A percentile compares a stretch with the other conserved stretches of the same genome.
These are phyloP conservation scores for Willowsia nigromaculata DNA, from an alignment of 2,888 invertebrate genomes.

Conservation along the genomic window DNA sequence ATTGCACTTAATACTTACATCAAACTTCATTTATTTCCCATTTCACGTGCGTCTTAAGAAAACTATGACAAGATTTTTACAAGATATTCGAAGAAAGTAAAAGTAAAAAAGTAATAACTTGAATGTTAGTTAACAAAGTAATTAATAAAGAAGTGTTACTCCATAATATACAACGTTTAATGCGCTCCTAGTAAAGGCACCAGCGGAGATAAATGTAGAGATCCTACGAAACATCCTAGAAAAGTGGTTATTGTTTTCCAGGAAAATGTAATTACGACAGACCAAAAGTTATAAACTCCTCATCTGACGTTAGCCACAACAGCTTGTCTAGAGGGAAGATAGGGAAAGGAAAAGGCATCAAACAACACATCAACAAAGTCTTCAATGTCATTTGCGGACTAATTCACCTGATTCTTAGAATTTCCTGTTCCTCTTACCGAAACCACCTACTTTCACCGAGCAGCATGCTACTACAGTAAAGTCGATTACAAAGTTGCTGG, in stretches of 20 bases:
- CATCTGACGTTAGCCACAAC: background rate
- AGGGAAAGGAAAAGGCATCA: constrained; percentile 7
- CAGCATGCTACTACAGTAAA: background rate
- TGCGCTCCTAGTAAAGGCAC: too few relatives aligned
- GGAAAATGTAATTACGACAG: constrained; percentile 48
- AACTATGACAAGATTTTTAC: too few relatives aligned
- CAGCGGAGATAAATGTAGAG: background rate
- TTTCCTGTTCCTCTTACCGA: background rate
- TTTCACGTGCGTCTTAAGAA: too few relatives aligned
- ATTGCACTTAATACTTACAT: too few relatives aligned
- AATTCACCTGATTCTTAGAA: constrained; percentile 49
- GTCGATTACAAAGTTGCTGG: constrained; percentile 33
- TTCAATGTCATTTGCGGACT: constrained; percentile 58
- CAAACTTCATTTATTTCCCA: too few relatives aligned
- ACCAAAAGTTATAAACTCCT: constrained; percentile 17
- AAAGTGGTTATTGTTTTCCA: constrained; percentile 27
- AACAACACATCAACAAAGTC: constrained; percentile 45
- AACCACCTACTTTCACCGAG: background rate
- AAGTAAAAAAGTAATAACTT: too few relatives aligned
- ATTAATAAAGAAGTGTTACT: too few relatives aligned
- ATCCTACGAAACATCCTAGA: background rate
- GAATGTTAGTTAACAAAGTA: background rate
- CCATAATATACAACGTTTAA: too few relatives aligned
- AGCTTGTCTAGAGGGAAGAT: background rate
- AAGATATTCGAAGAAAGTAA: too few relatives aligned